These are phyloP conservation scores for Zenarchopterus dispar DNA, from an alignment of 2,797 vertebrate genomes.

Conservation along the genomic window DNA sequence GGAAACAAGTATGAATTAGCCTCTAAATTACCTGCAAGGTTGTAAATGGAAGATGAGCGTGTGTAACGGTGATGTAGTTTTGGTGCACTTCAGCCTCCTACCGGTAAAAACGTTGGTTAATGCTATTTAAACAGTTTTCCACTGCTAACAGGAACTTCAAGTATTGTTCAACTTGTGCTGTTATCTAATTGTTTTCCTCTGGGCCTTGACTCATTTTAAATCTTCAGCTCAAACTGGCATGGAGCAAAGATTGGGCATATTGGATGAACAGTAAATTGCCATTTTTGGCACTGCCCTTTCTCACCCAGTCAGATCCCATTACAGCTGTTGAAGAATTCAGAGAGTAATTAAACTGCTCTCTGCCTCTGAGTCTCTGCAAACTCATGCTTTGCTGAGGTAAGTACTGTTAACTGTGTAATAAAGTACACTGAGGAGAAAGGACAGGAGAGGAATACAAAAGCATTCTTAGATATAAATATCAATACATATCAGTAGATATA, in stretches of 20 bases:
- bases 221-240: slow-evolving; percentile 43
- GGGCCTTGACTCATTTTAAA: slow-evolving; percentile 51
- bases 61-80: slow-evolving; percentile 6
- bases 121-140: slow-evolving; percentile 21
- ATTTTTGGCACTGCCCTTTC: slow-evolving; percentile 43
- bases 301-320: slow-evolving; percentile 28
- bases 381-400: slow-evolving; percentile 45
- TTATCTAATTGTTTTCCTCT: slow-evolving; percentile 42
- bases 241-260: slow-evolving; percentile 34
- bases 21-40: neutral
- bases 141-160: slow-evolving; percentile 27
- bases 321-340: slow-evolving; percentile 52
- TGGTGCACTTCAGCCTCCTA: neutral
- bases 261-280: slow-evolving; percentile 40
- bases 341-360: slow-evolving; percentile 64
- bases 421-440: slow-evolving; percentile 21
- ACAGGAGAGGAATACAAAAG: neutral
- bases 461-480: neutral
- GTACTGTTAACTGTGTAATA: slow-evolving; percentile 59
- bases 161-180: slow-evolving; percentile 19
- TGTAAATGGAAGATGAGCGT: too few relatives aligned
- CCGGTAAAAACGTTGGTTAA: slow-evolving; percentile 10
- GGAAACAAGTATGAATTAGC: neutral
- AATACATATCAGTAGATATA: neutral
- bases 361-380: slow-evolving; percentile 65